Conservation (phyloP, 92 coral and sea anemone genomes). For the Montipora capitata region DNA sequence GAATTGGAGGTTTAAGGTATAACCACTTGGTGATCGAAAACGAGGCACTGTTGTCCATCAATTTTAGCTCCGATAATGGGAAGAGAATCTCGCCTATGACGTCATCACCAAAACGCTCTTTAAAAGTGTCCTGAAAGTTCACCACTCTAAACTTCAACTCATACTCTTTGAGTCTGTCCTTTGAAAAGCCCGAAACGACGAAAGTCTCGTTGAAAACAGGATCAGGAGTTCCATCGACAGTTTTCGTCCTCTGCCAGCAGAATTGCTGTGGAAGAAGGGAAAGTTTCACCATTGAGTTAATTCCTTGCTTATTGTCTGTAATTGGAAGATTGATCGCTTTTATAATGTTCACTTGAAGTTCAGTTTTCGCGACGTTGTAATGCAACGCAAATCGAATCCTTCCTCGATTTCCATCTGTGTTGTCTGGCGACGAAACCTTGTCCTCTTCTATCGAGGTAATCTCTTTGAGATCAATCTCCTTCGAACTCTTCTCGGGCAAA, state of each 20-base stretch:
- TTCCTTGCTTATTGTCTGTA: slow-evolving; percentile 79
- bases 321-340: slow-evolving; percentile 83
- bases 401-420: slow-evolving; percentile 74
- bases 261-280: slow-evolving; percentile 93
- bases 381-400: slow-evolving; percentile 91
- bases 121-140: slow-evolving; percentile 83
- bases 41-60: slow-evolving; percentile 79
- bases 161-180: slow-evolving; percentile 90
- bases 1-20: slow-evolving; percentile 64
- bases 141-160: slow-evolving; percentile 92
- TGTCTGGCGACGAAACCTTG: slow-evolving; percentile 32
- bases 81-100: slow-evolving; percentile 96
- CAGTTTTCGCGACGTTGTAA: slow-evolving; percentile 86
- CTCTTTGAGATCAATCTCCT: slow-evolving; percentile 24
- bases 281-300: slow-evolving; percentile 88
- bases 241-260: slow-evolving; percentile 97
- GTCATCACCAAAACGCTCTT: slow-evolving; percentile 94
- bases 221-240: slow-evolving; percentile 78
- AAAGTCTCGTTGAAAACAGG: slow-evolving; percentile 96
- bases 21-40: slow-evolving; percentile 90
- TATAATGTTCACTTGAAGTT: slow-evolving; percentile 93
- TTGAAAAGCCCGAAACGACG: slow-evolving; percentile 96
- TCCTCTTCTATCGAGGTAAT: slow-evolving; percentile 51
- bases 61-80: slow-evolving; percentile 87
- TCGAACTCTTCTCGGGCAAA: slow-evolving; percentile 45